These are phyloP conservation scores for Macroglossus sobrinus DNA, from an alignment of 2,113 vertebrate genomes.

Conservation along the genomic window DNA sequence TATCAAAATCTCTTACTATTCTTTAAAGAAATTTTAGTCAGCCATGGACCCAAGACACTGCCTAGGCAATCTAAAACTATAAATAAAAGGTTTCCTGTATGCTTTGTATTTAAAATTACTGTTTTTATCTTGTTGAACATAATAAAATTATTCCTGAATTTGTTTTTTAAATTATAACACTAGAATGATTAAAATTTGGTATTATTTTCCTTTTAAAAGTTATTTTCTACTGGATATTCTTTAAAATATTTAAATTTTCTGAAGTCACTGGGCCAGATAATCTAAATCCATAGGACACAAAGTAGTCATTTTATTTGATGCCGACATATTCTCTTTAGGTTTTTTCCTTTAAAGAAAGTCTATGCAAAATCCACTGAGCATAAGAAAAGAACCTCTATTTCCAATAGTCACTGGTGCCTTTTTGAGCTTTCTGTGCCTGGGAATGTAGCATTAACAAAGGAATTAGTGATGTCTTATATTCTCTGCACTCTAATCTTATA, in stretches of 20 bases:
- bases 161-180: conserved; percentile 58
- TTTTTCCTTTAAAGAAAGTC: conserved; percentile 53
- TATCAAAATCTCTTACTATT: not conserved
- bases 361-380: conserved; percentile 54
- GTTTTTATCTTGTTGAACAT: conserved; percentile 2
- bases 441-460: conserved; percentile 82
- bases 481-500: conserved; percentile 78
- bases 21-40: conserved; percentile 19
- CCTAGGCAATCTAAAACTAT: not conserved
- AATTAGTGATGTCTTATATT: conserved; percentile 78
- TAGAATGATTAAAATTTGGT: conserved; percentile 57
- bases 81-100: conserved; percentile 19
- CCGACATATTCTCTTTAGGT: conserved; percentile 57
- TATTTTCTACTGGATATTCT: conserved; percentile 53
- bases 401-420: conserved; percentile 66
- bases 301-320: conserved; percentile 66
- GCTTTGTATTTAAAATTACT: conserved; percentile 59
- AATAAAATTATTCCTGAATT: conserved; percentile 44
- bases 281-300: conserved; percentile 53
- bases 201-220: conserved; percentile 62
- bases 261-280: conserved; percentile 31
- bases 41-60: not conserved
- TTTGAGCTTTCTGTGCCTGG: conserved; percentile 71
- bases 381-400: conserved; percentile 60
- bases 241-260: conserved; percentile 52